Conservation (phyloP, 2,797 vertebrate species). For the Pangasius mekongensis region DNA sequence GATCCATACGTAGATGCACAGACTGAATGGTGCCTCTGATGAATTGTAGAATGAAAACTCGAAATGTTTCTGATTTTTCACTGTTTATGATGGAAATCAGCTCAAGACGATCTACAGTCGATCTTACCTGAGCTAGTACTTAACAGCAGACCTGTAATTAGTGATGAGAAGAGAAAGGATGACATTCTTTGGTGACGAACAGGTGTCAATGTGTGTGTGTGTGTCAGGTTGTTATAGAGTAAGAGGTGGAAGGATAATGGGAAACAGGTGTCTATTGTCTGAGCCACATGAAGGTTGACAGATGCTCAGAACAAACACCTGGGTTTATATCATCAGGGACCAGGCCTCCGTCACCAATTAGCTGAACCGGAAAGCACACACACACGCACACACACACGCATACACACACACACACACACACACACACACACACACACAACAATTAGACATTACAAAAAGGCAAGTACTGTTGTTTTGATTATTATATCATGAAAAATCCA, state of each 20-base stretch:
- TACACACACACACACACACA: slow-evolving; percentile 13
- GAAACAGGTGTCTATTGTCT: slow-evolving; percentile 46
- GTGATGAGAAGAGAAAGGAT: slow-evolving; percentile 13
- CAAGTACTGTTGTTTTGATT: not conserved
- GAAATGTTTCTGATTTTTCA: not conserved
- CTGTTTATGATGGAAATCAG: not conserved
- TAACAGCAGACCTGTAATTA: slow-evolving; percentile 1
- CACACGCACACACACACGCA: slow-evolving; percentile 14
- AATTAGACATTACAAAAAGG: not conserved
- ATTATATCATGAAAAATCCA: not conserved
- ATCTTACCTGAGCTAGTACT: not conserved
- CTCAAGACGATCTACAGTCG: not conserved
- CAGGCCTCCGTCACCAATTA: slow-evolving; percentile 44
- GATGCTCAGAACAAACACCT: slow-evolving; percentile 63
- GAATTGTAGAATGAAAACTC: not conserved
- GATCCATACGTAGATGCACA: not conserved
- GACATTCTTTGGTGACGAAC: slow-evolving; percentile 6
- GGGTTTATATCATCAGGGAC: slow-evolving; percentile 50
- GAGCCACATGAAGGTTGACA: slow-evolving; percentile 57
- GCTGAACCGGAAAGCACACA: slow-evolving; percentile 51
- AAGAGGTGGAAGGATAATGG: slow-evolving; percentile 26
- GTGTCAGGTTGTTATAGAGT: slow-evolving; percentile 33
- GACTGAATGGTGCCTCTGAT: not conserved
- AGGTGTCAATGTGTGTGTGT: slow-evolving; percentile 15
- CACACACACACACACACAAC: slow-evolving; percentile 13